Conservation (phyloP, 92 coral and sea anemone genomes). For the Siderastrea radians region DNA sequence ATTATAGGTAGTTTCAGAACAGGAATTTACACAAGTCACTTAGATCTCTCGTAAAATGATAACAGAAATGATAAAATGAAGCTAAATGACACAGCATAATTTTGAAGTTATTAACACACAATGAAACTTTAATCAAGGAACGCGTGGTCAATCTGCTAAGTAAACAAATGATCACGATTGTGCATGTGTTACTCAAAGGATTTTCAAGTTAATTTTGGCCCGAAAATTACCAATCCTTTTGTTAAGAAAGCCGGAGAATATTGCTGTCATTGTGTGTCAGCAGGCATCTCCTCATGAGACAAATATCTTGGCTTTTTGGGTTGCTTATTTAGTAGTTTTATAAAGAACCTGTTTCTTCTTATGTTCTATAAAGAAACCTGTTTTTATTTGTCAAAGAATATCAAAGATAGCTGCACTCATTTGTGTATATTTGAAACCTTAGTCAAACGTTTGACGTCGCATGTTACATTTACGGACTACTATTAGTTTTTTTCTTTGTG, state of each 20-base stretch:
- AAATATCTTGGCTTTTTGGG: background rate
- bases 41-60: background rate
- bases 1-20: too few relatives aligned
- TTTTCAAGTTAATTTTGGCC: background rate
- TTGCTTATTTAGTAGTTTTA: too few relatives aligned
- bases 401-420: background rate
- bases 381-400: constrained; percentile 38
- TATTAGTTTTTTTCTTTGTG: too few relatives aligned
- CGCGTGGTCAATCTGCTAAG: background rate
- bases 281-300: background rate
- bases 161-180: constrained; percentile 15
- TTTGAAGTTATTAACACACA: constrained; percentile 8
- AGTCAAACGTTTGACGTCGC: background rate
- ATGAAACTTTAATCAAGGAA: constrained; percentile 12
- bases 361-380: background rate
- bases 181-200: constrained; percentile 1
- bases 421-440: background rate
- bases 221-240: background rate
- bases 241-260: background rate
- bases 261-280: background rate
- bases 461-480: background rate
- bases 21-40: background rate
- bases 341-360: too few relatives aligned
- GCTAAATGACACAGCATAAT: background rate
- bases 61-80: background rate